Evolutionary conservation across 2,797 vertebrate genomes (phyloP), one percentile per base, ranked within the genome.

Genomic region (Arremon brunneinucha): DNA sequence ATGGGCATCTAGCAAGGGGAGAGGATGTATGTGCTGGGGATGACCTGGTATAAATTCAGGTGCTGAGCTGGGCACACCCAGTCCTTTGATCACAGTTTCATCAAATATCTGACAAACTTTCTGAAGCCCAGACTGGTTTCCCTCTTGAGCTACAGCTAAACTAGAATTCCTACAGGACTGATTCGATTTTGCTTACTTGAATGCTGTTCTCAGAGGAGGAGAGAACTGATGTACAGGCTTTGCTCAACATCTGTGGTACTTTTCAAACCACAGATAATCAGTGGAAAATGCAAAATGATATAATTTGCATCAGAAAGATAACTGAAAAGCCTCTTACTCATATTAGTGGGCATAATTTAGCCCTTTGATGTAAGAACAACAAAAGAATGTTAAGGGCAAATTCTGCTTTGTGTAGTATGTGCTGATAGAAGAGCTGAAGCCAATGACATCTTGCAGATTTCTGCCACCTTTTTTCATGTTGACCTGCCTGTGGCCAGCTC

Each of bases 301-400:
- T 68, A 37, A 94, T 87, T 95, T 91, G 74, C 91, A 96, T 93
- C 89, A 94, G 63, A 94, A 94, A 94, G 77, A 82, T 77, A 94
- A 71, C 77, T 83, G 77, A 89, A 93, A 94, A 96, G 14, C 67
- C 41, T 91, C 80, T 96, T 74, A 80, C 63, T 84, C 56, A 30
- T 90, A 89, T 71, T 65, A 95, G 63, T 70, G 88, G 74, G 44
- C 87, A 90, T 70, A 87, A 91, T 93, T 90, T 83, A 93, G 55
- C 67, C 70, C n/a, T 94, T 87, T 91, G 70, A 92, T 94, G 46
- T 83, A 43, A 62, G 60, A 91, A 69, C n/a, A 90, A 63, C 83
- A 80, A 65, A 91, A 80, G 37, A 91, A 87, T 77, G 90, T 67
- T 84, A 76, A 91, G 57, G 49, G n/a, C 14, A 83, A 88, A 37